Conservation (phyloP, 2,888 invertebrate species). For the Drosophila anomelani region DNA sequence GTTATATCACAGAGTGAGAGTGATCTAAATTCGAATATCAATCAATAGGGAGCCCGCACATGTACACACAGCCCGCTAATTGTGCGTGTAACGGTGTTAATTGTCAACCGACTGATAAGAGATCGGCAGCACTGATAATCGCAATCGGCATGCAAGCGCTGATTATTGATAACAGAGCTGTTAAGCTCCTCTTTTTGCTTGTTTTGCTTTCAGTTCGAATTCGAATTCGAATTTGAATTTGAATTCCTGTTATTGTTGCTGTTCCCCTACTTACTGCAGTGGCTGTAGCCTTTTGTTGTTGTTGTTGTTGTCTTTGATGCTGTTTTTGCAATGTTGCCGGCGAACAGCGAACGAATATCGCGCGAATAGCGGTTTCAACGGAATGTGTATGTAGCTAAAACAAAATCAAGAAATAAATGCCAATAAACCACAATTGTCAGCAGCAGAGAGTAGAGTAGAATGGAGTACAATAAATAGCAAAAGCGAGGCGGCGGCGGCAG, state of each 20-base stretch:
- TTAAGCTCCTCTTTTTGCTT: constrained; percentile 16
- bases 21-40: constrained; percentile 32
- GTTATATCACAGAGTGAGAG: constrained; percentile 28
- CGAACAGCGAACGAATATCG: constrained; percentile 28
- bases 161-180: constrained; percentile 39
- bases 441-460: constrained; percentile 10
- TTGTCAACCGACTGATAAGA: constrained; percentile 34
- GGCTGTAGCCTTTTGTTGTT: not conserved
- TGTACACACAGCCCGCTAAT: constrained; percentile 3
- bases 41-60: constrained; percentile 10
- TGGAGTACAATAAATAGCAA: constrained; percentile 20
- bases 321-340: constrained; percentile 23
- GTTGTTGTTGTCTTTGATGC: constrained; percentile 1
- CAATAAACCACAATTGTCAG: constrained; percentile 15
- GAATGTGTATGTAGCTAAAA: constrained; percentile 72
- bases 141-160: constrained; percentile 40
- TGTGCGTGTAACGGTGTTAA: constrained; percentile 34
- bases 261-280: constrained; percentile 18
- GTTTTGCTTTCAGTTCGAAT: constrained; percentile 3
- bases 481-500: constrained; percentile 12
- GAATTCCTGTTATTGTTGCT: not conserved
- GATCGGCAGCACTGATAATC: constrained; percentile 40
- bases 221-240: not conserved
- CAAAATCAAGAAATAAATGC: constrained; percentile 54
- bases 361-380: constrained; percentile 32